A percentile compares a stretch with the other conserved stretches of the same genome.
phyloP scores from a whole-genome alignment of 2,797 vertebrate species.

The Micromesistius poutassou region DNA sequence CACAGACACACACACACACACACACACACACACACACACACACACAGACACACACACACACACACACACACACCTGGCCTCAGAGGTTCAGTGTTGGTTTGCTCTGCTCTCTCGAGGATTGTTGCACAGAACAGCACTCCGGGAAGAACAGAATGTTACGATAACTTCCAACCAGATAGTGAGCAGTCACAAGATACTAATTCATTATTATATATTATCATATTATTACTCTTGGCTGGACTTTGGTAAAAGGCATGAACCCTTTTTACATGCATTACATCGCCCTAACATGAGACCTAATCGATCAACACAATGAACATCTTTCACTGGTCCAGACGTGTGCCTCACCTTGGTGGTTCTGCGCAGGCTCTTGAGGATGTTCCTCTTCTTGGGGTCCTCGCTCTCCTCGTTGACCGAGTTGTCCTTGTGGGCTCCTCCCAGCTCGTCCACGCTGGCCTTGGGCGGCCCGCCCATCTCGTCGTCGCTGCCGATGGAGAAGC shows the following conservation, averaged over 20 bases:
- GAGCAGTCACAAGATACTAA: neutral
- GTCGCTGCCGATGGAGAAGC: constrained; percentile 90
- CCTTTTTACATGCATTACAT: neutral
- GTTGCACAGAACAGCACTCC: constrained; percentile 32
- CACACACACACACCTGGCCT: constrained; percentile 20
- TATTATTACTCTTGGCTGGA: neutral
- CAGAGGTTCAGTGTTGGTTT: constrained; percentile 35
- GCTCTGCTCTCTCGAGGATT: constrained; percentile 44
- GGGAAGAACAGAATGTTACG: constrained; percentile 24
- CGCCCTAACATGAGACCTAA: neutral
- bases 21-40: neutral
- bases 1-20: too few relatives aligned
- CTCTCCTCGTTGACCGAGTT: constrained; percentile 81
- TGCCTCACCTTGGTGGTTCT: constrained; percentile 85
- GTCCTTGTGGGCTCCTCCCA: constrained; percentile 80
- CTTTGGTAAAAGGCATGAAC: neutral
- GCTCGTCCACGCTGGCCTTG: constrained; percentile 82
- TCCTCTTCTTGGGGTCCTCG: constrained; percentile 88
- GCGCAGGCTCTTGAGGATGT: constrained; percentile 88
- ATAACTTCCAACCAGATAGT: neutral
- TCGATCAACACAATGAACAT: neutral
- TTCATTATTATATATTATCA: too few relatives aligned
- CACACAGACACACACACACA: too few relatives aligned
- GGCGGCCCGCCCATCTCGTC: constrained; percentile 87
- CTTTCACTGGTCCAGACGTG: neutral